Evolutionary conservation across 1,140 invertebrate genomes (phyloP).

Genomic region (Zophobas atratus): DNA sequence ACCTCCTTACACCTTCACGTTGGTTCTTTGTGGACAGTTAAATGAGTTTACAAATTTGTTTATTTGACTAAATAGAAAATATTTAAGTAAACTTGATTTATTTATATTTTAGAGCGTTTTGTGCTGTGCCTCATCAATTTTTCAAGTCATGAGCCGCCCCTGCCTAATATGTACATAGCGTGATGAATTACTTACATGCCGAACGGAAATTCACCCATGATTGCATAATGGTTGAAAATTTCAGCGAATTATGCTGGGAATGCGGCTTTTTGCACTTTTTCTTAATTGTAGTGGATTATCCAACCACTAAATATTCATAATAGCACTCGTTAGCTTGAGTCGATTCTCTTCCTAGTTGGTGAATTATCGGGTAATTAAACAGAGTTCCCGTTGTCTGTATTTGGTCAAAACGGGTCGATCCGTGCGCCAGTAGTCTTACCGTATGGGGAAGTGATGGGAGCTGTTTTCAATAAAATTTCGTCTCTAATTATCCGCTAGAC

Average conservation of each 20-base stretch:
- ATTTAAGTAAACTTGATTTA: too few relatives aligned
- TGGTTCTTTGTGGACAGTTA: too few relatives aligned
- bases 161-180: not conserved
- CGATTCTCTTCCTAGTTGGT: constrained; percentile 52
- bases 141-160: too few relatives aligned
- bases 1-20: too few relatives aligned
- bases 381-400: constrained; percentile 50
- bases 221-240: constrained; percentile 20
- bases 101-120: too few relatives aligned
- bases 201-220: not conserved
- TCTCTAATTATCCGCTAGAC: constrained; percentile 21
- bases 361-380: constrained; percentile 56
- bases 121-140: too few relatives aligned
- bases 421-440: constrained; percentile 53
- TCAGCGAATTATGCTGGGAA: constrained; percentile 2
- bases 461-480: constrained; percentile 41
- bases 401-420: constrained; percentile 52
- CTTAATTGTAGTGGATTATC: constrained; percentile 37
- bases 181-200: constrained; percentile 3
- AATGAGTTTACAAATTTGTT: too few relatives aligned
- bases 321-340: constrained; percentile 33
- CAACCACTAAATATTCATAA: constrained; percentile 34
- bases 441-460: constrained; percentile 48
- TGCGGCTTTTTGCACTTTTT: constrained; percentile 12
- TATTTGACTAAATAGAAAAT: too few relatives aligned